These are phyloP conservation scores for Lampris incognitus DNA, from an alignment of 2,113 vertebrate genomes.

Conservation along the genomic window DNA sequence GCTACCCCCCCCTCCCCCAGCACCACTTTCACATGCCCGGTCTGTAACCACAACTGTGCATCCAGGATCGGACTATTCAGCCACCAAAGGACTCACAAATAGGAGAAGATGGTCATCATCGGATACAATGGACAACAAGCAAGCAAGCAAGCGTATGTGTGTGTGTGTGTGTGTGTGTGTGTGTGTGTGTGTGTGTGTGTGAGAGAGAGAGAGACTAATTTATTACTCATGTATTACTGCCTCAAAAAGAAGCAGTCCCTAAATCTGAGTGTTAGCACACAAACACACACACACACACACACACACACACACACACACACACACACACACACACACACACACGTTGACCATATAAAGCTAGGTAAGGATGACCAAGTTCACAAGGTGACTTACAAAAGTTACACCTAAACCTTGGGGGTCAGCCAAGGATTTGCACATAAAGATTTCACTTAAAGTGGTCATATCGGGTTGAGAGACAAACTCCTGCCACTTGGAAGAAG, in stretches of 20 bases:
- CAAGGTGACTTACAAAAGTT: neutral
- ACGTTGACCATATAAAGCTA: neutral
- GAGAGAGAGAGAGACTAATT: no score
- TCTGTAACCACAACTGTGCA: no score
- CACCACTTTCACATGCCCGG: no score
- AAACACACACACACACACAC: neutral
- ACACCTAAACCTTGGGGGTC: neutral
- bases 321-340: slow-evolving; percentile 29
- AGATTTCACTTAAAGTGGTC: slow-evolving; percentile 21
- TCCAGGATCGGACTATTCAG: no score
- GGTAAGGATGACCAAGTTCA: neutral
- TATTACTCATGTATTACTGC: no score
- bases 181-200: no score
- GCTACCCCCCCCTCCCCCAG: no score
- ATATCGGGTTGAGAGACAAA: slow-evolving; percentile 16
- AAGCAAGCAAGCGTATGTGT: no score
- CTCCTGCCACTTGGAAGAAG: slow-evolving; percentile 16
- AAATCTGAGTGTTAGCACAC: neutral
- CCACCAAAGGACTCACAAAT: no score
- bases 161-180: no score
- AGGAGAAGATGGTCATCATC: no score
- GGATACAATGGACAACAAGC: no score
- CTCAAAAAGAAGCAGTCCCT: neutral
- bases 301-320: slow-evolving; percentile 9
- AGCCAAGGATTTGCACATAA: neutral